A percentile compares a stretch with the other conserved stretches of the same genome.
phyloP scores from a whole-genome alignment of 2,888 invertebrate genomes.

The Celastrina argiolus region DNA sequence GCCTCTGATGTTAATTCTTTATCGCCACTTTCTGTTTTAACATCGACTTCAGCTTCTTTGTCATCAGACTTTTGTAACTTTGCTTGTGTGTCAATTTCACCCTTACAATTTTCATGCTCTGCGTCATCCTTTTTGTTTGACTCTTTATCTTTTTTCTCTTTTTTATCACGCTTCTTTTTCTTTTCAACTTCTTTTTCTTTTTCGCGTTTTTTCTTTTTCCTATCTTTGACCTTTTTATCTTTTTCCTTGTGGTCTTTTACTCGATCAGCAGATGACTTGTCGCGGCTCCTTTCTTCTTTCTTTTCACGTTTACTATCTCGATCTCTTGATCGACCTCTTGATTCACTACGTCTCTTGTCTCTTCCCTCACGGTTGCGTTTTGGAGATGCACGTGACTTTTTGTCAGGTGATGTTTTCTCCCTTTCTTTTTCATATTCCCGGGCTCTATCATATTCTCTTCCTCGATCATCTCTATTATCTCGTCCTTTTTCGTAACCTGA shows the following conservation, averaged over 20 bases:
- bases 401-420: conserved; percentile 61
- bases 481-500: conserved; percentile 54
- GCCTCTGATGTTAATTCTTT: conserved; percentile 39
- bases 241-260: conserved; percentile 77
- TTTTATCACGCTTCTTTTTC: conserved; percentile 74
- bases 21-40: conserved; percentile 40
- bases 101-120: conserved; percentile 34
- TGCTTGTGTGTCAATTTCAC: conserved; percentile 31
- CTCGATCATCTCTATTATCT: conserved; percentile 53
- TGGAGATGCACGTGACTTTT: conserved; percentile 58
- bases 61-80: conserved; percentile 31
- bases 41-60: conserved; percentile 31
- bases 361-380: conserved; percentile 59
- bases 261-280: conserved; percentile 66
- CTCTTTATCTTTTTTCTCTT: conserved; percentile 74
- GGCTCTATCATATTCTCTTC: conserved; percentile 43
- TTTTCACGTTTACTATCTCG: conserved; percentile 75
- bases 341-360: conserved; percentile 67
- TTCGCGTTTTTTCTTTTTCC: conserved; percentile 66
- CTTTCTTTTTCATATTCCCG: conserved; percentile 62
- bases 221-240: conserved; percentile 70
- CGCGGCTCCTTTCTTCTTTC: conserved; percentile 67
- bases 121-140: conserved; percentile 40
- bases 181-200: conserved; percentile 74
- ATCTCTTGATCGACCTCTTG: conserved; percentile 66